Conservation (phyloP, 2,888 invertebrate genomes). For the Fabriciana adippe region DNA sequence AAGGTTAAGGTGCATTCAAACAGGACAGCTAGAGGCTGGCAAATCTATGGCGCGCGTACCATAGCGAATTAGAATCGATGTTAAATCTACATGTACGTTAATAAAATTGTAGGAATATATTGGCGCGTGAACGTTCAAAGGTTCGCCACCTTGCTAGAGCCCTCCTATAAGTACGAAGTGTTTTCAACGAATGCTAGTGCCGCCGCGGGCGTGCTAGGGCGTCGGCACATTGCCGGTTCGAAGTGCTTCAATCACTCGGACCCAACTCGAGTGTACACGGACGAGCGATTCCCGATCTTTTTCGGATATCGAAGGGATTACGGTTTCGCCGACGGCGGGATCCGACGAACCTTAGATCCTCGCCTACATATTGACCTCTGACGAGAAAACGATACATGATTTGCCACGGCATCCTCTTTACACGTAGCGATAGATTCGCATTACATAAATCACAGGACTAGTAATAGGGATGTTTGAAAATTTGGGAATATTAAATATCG, state of each 20-base stretch:
- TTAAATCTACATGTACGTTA: slow-evolving; percentile 12
- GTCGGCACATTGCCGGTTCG: neutral
- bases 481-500: slow-evolving; percentile 28
- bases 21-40: slow-evolving; percentile 5
- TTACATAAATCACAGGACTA: slow-evolving; percentile 60
- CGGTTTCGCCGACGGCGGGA: slow-evolving; percentile 51
- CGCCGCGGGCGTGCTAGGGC: neutral
- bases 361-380: slow-evolving; percentile 45
- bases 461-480: slow-evolving; percentile 45
- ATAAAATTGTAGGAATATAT: slow-evolving; percentile 5
- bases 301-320: slow-evolving; percentile 20
- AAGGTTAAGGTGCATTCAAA: slow-evolving; percentile 18
- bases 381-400: slow-evolving; percentile 50
- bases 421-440: slow-evolving; percentile 40
- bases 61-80: neutral
- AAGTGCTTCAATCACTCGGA: slow-evolving; percentile 62
- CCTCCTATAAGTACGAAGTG: neutral
- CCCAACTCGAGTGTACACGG: slow-evolving; percentile 49
- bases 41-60: slow-evolving; percentile 2
- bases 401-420: slow-evolving; percentile 45
- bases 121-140: slow-evolving; percentile 49
- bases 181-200: neutral
- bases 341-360: slow-evolving; percentile 48
- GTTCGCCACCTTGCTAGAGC: slow-evolving; percentile 75
- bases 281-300: slow-evolving; percentile 44